A percentile compares a stretch with the other conserved stretches of the same genome.
phyloP scores from a whole-genome alignment of 1,140 invertebrate species.

The Brachionus rotundiformis region DNA sequence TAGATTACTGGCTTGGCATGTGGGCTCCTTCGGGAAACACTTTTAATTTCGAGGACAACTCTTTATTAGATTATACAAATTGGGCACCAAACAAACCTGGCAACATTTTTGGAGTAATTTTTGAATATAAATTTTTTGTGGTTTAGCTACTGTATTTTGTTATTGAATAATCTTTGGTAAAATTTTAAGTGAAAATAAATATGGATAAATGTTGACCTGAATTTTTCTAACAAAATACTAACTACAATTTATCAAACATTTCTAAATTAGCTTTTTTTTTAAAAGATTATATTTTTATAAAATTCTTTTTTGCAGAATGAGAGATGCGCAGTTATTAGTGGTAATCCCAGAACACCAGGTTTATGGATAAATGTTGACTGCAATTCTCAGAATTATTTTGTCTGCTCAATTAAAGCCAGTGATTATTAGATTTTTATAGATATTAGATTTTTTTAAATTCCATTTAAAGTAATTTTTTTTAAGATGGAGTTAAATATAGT shows the following conservation, averaged over 20 bases:
- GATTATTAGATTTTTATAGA: not conserved
- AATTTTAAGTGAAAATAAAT: too few relatives aligned
- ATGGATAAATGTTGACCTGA: too few relatives aligned
- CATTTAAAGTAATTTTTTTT: not conserved
- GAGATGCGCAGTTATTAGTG: conserved; percentile 7
- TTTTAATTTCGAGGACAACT: conserved; percentile 42
- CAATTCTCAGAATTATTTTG: not conserved
- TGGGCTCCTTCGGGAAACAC: conserved; percentile 44
- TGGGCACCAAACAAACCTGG: conserved; percentile 47
- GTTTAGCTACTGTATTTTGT: too few relatives aligned
- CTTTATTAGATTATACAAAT: conserved; percentile 14
- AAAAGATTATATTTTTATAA: not conserved
- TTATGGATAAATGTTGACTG: conserved; percentile 37
- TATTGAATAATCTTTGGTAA: too few relatives aligned
- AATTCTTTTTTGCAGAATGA: conserved; percentile 40
- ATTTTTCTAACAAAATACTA: too few relatives aligned
- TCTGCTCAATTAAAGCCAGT: conserved; percentile 38
- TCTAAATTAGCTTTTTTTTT: not conserved
- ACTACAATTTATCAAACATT: too few relatives aligned
- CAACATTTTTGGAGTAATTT: conserved; percentile 44
- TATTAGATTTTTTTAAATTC: not conserved
- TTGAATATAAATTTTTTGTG: too few relatives aligned
- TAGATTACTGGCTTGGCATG: conserved; percentile 21
- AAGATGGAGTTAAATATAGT: conserved; percentile 40
- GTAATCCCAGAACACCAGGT: conserved; percentile 25